These are phyloP conservation scores for Myiopsitta monachus DNA, from an alignment of 2,113 vertebrate genomes.

Conservation along the genomic window DNA sequence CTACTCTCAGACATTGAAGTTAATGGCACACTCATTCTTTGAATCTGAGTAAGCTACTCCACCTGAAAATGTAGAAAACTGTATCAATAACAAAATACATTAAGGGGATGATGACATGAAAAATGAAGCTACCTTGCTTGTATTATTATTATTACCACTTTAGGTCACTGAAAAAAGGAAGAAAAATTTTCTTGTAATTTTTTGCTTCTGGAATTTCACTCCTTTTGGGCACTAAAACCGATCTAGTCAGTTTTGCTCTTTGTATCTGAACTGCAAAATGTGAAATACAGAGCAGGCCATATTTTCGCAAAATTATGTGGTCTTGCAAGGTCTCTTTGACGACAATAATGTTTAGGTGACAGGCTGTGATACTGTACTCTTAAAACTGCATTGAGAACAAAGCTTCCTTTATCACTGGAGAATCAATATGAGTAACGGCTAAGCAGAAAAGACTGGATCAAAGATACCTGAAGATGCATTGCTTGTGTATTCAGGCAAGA, in stretches of 20 bases:
- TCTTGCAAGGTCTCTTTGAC: not conserved
- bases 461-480: not conserved
- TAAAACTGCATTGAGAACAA: not conserved
- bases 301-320: not conserved
- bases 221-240: not conserved
- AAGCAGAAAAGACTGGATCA: not conserved
- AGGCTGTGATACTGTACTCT: not conserved
- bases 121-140: not conserved
- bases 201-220: not conserved
- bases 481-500: not conserved
- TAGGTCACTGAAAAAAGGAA: not conserved
- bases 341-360: not conserved
- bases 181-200: not conserved
- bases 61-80: fast-evolving
- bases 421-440: not conserved
- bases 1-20: not conserved
- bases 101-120: not conserved
- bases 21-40: not conserved
- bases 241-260: not conserved
- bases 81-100: not conserved
- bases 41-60: not conserved
- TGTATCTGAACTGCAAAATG: not conserved
- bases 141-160: not conserved
- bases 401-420: not conserved
- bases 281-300: not conserved